phyloP scores from a whole-genome alignment of 2,797 vertebrate genomes.

The Microcaecilia unicolor region DNA sequence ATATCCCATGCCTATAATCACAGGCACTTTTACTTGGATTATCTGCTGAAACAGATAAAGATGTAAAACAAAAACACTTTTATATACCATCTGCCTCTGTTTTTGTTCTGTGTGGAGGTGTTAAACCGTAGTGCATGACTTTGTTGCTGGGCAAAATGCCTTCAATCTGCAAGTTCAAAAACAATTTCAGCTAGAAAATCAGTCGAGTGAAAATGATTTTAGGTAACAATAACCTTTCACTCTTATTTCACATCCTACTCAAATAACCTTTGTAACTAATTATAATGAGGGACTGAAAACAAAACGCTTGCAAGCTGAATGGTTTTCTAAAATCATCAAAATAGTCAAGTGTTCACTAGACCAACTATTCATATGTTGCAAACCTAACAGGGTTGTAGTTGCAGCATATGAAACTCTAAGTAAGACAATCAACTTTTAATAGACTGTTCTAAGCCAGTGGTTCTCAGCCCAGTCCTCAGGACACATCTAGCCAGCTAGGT shows the following conservation, averaged over 20 bases:
- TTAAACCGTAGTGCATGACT: conserved; percentile 19
- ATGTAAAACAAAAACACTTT: conserved; percentile 7
- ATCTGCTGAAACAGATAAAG: conserved; percentile 26
- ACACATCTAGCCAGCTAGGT: too few species aligned
- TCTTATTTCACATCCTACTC: conserved; percentile 13
- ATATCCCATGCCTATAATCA: neutral
- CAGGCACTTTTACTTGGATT: conserved; percentile 23
- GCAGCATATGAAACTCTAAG: conserved; percentile 4
- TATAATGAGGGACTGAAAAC: conserved; percentile 29
- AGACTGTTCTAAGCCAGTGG: conserved; percentile 13
- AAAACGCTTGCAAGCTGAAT: conserved; percentile 27
- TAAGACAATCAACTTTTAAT: conserved; percentile 7
- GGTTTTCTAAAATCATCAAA: conserved; percentile 31
- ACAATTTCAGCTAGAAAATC: conserved; percentile 27
- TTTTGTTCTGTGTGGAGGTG: conserved; percentile 7
- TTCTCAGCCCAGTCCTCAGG: too few species aligned
- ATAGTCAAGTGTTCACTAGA: conserved; percentile 31
- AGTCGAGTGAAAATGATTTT: conserved; percentile 32
- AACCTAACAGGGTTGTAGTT: neutral
- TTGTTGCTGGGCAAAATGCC: too few species aligned
- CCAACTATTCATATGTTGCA: conserved; percentile 29
- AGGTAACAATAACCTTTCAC: conserved; percentile 33
- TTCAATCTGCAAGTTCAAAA: conserved; percentile 16
- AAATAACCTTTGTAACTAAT: conserved; percentile 37
- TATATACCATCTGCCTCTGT: conserved; percentile 8